Conservation (phyloP, 1,140 invertebrate genomes). For the Pogonomyrmex barbatus region DNA sequence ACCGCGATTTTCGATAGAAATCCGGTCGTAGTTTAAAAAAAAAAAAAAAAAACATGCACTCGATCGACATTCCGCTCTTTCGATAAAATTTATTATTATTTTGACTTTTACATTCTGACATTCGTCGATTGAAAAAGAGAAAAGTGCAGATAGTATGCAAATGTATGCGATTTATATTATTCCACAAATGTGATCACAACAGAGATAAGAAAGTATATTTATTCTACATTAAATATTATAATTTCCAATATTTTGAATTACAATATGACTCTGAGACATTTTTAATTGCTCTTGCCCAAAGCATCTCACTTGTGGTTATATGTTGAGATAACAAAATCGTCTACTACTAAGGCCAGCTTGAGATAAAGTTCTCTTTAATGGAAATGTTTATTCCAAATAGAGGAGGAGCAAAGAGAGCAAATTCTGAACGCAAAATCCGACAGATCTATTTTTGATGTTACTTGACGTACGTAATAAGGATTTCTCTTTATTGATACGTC, state of each 20-base stretch:
- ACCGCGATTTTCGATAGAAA: not conserved
- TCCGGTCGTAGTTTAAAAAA: not conserved
- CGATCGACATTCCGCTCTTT: not conserved
- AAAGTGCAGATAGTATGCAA: not conserved
- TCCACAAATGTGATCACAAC: not conserved
- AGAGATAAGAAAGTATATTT: not conserved
- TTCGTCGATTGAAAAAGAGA: conserved; percentile 38
- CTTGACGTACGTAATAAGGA: not conserved
- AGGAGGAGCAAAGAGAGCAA: not conserved
- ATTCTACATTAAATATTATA: not conserved
- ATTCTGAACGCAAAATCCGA: not conserved
- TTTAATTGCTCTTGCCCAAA: not conserved
- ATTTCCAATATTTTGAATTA: not conserved
- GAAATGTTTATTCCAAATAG: not conserved
- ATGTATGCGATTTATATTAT: not conserved
- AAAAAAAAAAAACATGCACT: not conserved
- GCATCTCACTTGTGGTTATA: not conserved
- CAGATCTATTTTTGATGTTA: not conserved
- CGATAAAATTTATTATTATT: conserved; percentile 2
- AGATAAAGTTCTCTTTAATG: not conserved
- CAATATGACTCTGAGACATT: not conserved
- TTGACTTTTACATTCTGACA: conserved; percentile 19
- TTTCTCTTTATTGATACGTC: not conserved
- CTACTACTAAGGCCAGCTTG: no score
- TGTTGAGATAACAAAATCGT: not conserved